A percentile compares a stretch with the other conserved stretches of the same genome.
Conservation (phyloP, 2,888 invertebrate species). For the Lasioglossum malachurum region DNA sequence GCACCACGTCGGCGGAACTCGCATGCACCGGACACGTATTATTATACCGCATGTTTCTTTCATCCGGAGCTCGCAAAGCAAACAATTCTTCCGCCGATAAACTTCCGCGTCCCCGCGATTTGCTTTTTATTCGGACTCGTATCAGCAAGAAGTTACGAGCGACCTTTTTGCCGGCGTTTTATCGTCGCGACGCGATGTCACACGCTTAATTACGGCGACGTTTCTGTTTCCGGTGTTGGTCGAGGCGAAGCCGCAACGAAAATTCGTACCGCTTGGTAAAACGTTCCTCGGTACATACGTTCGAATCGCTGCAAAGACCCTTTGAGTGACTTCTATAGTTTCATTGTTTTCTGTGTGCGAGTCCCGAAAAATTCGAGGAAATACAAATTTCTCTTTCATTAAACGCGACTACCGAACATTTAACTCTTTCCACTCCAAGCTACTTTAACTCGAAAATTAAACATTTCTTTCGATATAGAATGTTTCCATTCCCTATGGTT, state of each 20-base stretch:
- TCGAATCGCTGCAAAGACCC: neutral
- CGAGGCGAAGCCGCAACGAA: neutral
- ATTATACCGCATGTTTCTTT: neutral
- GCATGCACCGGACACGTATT: neutral
- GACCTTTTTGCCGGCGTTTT: constrained; percentile 19
- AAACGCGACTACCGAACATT: neutral
- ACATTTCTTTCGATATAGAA: too few relatives aligned
- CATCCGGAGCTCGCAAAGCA: neutral
- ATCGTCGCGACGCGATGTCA: constrained; percentile 21
- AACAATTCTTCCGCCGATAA: constrained; percentile 6
- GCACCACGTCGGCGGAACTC: neutral
- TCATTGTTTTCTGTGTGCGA: neutral
- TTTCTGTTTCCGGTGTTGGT: constrained; percentile 6
- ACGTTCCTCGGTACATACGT: neutral
- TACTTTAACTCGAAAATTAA: too few relatives aligned
- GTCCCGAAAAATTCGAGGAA: neutral
- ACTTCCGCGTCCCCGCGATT: neutral
- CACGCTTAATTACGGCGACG: constrained; percentile 35
- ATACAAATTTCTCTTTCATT: neutral
- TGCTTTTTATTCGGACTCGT: neutral
- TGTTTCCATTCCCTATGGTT: too few relatives aligned
- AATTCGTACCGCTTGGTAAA: neutral
- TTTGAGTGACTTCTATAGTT: neutral
- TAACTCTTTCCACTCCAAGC: too few relatives aligned
- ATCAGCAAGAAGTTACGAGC: constrained; percentile 14